Evolutionary conservation across 2,113 vertebrate species (phyloP), one percentile per base, ranked within the genome.

Genomic region (Myocastor coypus): DNA sequence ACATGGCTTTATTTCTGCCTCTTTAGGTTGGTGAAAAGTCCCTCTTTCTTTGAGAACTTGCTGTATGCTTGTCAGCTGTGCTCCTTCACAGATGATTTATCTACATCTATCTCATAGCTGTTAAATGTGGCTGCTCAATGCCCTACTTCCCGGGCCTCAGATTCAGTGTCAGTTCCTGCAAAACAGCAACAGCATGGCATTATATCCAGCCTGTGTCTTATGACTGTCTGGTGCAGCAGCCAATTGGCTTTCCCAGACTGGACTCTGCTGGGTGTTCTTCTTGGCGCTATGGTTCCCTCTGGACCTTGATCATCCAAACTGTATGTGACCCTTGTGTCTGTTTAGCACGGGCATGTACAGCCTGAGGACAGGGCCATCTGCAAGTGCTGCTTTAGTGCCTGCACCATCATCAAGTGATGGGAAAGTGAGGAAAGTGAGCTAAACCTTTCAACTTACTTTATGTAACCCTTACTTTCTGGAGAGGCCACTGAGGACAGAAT

Each of bases 301-400:
- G 3, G 9, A 37, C 6, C 22, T 37, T 69, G 40, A 0, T 71
- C 30, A 83, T 78, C 5, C 2, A 4, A 24, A 12, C 22, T 40
- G 1, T 9, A 8, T 4, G 2, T 17, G 1, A 82, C 30, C 0
- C 3, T 26, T 0, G 3, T 1, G 0, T 61, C 55, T 69, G 2
- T 3, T 42, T 26, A 22, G 1, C 22, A 0, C 1, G 3, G 16
- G 28, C 5, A 24, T 26, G 1, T 52, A 26, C 20, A 46, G 12
- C 24, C 26, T n/a, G 24, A n/a, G 26, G 26, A 11, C 20, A 75
- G 32, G 1, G 1, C 5, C 26, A 16, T 9, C 20, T 55, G 9
- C 7, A 42, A 42, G 28, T 55, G 17, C 26, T 52, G 0, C 34
- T 66, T 68, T 0, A 77, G 40, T 0, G 32, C 42, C 22, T 2